These are phyloP conservation scores for Plecturocebus donacophilus DNA, from an alignment of 2,113 vertebrate species.

Conservation along the genomic window DNA sequence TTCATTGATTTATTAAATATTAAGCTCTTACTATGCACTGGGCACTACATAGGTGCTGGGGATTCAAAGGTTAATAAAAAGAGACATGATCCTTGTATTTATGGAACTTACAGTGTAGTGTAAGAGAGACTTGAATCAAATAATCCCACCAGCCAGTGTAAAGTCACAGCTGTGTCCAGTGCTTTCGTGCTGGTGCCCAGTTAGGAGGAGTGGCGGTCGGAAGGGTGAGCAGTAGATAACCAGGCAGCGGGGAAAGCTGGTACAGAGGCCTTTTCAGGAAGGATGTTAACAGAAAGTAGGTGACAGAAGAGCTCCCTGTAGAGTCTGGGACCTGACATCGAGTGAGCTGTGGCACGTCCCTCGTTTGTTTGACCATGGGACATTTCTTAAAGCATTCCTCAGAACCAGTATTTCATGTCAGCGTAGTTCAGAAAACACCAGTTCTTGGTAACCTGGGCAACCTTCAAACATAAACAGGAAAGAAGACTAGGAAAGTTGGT, in stretches of 20 bases:
- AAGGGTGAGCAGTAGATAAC: not conserved
- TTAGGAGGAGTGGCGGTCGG: not conserved
- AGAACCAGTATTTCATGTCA: not conserved
- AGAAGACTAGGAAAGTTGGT: not conserved
- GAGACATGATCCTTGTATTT: not conserved
- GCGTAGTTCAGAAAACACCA: not conserved
- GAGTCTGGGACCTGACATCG: fast-evolving
- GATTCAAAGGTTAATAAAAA: not conserved
- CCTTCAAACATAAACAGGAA: not conserved
- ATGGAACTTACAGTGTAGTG: not conserved
- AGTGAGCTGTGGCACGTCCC: not conserved
- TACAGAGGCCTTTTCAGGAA: not conserved
- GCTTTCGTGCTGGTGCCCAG: not conserved
- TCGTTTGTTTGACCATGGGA: fast-evolving
- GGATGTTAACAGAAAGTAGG: not conserved
- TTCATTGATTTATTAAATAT: not conserved
- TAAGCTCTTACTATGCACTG: not conserved
- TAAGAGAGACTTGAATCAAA: not conserved
- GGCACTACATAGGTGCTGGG: not conserved
- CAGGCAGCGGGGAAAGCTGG: not conserved
- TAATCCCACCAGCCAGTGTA: not conserved
- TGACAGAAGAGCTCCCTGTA: not conserved
- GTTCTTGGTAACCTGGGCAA: not conserved
- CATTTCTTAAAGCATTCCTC: not conserved
- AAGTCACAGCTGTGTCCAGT: not conserved